Evolutionary conservation across 1,140 invertebrate genomes (phyloP).

Genomic region (Hypsibius dujardini): DNA sequence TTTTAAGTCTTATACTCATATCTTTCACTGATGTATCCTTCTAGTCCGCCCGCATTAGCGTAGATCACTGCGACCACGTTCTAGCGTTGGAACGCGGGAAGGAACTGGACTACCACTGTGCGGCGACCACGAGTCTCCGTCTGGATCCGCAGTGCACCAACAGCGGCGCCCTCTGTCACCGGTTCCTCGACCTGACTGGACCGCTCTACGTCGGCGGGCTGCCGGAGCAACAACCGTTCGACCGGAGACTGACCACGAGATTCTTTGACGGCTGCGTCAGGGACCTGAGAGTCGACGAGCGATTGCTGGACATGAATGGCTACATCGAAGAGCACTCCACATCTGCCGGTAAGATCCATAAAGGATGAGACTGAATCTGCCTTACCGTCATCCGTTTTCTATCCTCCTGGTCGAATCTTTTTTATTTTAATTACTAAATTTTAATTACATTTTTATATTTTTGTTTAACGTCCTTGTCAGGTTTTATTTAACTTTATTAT

Average conservation of each 20-base stretch:
- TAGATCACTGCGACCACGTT: slow-evolving; percentile 77
- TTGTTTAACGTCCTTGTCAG: no score
- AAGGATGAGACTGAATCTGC: background rate
- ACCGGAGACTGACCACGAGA: slow-evolving; percentile 58
- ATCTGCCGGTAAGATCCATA: background rate
- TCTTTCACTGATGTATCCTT: slow-evolving; percentile 26
- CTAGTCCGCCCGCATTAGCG: slow-evolving; percentile 58
- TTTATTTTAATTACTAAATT: no score
- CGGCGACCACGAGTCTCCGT: slow-evolving; percentile 47
- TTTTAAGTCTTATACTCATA: slow-evolving; percentile 16
- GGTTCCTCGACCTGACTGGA: slow-evolving; percentile 83
- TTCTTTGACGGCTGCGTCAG: slow-evolving; percentile 79
- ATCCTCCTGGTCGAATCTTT: no score
- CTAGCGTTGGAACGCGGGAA: slow-evolving; percentile 55
- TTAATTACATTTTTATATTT: no score
- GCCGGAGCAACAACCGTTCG: slow-evolving; percentile 50
- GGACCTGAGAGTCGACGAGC: slow-evolving; percentile 68
- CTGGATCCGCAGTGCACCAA: slow-evolving; percentile 48
- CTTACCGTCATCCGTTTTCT: no score
- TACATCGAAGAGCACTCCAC: slow-evolving; percentile 15
- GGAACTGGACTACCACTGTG: slow-evolving; percentile 59
- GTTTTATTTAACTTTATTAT: slow-evolving; percentile 32
- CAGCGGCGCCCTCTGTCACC: slow-evolving; percentile 74
- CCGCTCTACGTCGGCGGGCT: slow-evolving; percentile 83
- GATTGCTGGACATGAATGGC: slow-evolving; percentile 63